These are phyloP conservation scores for Oceanodroma tethys DNA, from an alignment of 2,113 vertebrate species.

Conservation along the genomic window DNA sequence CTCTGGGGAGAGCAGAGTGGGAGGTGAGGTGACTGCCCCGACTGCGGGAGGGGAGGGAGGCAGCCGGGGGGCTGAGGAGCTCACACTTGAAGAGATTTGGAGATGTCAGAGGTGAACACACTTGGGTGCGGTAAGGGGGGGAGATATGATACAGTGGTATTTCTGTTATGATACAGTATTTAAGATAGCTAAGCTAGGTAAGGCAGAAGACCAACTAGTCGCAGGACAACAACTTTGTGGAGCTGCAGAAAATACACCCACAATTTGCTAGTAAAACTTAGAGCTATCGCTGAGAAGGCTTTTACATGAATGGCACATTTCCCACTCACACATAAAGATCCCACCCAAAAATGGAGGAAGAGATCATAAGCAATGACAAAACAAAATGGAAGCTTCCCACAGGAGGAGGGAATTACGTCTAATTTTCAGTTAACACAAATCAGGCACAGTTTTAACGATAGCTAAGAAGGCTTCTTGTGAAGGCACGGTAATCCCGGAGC, in stretches of 20 bases:
- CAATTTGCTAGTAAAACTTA: neutral
- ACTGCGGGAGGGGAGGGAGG: accelerated
- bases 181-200: neutral
- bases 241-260: neutral
- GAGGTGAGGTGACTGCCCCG: accelerated
- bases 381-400: neutral
- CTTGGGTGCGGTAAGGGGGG: neutral
- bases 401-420: neutral
- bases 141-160: too few relatives aligned
- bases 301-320: neutral
- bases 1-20: neutral
- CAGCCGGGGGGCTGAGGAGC: neutral
- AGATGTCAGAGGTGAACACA: accelerated
- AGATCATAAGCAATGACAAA: neutral
- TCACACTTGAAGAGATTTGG: neutral
- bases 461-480: neutral
- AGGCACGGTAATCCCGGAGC: accelerated
- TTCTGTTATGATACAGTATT: neutral
- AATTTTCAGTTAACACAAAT: neutral
- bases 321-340: neutral
- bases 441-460: neutral
- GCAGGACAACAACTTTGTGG: neutral
- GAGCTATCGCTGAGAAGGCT: neutral
- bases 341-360: neutral
- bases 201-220: neutral